A percentile compares a stretch with the other conserved stretches of the same genome.
Conservation (phyloP, 23 tunicate genomes). For the Halocynthia roretzi region DNA sequence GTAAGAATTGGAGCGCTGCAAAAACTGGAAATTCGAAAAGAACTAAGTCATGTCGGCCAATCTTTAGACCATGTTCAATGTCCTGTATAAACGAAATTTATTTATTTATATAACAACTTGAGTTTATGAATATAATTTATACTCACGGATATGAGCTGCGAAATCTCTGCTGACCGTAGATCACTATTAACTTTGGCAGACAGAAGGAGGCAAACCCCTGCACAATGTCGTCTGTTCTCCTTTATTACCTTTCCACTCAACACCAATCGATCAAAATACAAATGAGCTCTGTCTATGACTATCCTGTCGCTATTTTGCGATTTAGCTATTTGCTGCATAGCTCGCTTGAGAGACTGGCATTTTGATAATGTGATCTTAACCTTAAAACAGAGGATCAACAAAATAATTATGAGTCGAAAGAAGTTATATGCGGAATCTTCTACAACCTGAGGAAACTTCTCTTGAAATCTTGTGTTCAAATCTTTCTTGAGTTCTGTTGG, state of each 20-base stretch:
- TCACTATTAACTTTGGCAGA: conserved; percentile 80
- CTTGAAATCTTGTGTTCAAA: conserved; percentile 48
- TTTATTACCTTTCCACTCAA: conserved; percentile 41
- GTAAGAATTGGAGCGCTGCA: conserved; percentile 61
- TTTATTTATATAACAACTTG: background rate
- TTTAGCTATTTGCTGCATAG: conserved; percentile 43
- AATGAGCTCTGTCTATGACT: conserved; percentile 26
- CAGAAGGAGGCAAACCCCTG: conserved; percentile 59
- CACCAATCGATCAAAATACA: conserved; percentile 59
- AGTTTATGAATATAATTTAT: background rate
- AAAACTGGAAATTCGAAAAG: conserved; percentile 60
- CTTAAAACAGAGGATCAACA: conserved; percentile 6
- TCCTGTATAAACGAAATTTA: conserved; percentile 14
- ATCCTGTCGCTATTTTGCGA: conserved; percentile 35
- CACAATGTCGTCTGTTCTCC: conserved; percentile 52
- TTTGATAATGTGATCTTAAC: conserved; percentile 70
- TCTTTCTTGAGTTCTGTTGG: conserved; percentile 71
- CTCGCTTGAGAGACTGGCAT: conserved; percentile 57
- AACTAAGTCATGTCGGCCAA: conserved; percentile 26
- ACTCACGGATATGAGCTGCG: conserved; percentile 48
- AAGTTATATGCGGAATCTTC: background rate
- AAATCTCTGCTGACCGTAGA: conserved; percentile 31
- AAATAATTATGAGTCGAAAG: background rate
- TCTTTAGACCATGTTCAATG: conserved; percentile 58
- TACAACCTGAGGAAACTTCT: conserved; percentile 48